Percentiles rank a stretch among this genome's conserved stretches.
phyloP scores from a whole-genome alignment of 2,113 vertebrate species.

The Haemorhous mexicanus region DNA sequence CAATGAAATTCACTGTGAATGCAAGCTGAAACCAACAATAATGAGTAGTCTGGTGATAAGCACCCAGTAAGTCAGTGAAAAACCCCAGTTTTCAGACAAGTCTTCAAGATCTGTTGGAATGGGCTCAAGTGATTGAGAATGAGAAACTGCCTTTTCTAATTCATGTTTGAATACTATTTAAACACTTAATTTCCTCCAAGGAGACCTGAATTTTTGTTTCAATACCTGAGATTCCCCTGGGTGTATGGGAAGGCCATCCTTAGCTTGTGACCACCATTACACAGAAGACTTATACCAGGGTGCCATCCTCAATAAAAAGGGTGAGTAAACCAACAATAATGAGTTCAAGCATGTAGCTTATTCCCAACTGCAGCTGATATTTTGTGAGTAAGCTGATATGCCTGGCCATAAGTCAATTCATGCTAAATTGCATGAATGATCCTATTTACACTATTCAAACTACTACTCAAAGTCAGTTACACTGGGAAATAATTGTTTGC shows the following conservation, averaged over 20 bases:
- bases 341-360: neutral
- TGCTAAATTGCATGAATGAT: neutral
- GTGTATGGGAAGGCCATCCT: neutral
- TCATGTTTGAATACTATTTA: neutral
- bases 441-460: neutral
- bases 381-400: neutral
- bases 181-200: neutral
- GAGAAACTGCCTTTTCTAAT: neutral
- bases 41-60: neutral
- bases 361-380: neutral
- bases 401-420: neutral
- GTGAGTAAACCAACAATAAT: neutral
- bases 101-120: neutral
- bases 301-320: neutral
- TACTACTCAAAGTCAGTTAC: neutral
- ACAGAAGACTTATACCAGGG: neutral
- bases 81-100: neutral
- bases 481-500: neutral
- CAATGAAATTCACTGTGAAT: neutral
- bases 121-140: neutral
- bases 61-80: neutral
- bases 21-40: neutral
- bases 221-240: neutral
- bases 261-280: neutral
- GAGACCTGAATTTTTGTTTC: neutral